A percentile compares a stretch with the other conserved stretches of the same genome.
Conservation (phyloP, 2,888 invertebrate genomes). For the Aphodius sticticus region DNA sequence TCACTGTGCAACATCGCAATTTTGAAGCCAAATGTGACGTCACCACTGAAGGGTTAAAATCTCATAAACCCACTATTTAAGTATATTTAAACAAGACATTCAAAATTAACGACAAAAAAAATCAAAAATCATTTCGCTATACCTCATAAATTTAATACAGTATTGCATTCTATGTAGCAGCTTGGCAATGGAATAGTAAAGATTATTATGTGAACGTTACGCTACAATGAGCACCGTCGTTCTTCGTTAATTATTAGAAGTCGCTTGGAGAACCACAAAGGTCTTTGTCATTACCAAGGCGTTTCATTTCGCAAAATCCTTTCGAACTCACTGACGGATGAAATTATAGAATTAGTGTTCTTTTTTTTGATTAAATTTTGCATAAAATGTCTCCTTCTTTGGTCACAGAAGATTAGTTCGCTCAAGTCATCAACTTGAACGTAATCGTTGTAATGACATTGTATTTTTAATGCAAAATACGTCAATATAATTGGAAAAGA, state of each 20-base stretch:
- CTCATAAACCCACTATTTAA: too few species aligned
- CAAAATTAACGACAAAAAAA: too few species aligned
- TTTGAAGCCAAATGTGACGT: too few species aligned
- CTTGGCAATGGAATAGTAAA: not conserved
- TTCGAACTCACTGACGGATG: not conserved
- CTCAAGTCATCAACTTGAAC: too few species aligned
- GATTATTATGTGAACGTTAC: not conserved
- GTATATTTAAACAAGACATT: too few species aligned
- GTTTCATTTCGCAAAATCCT: not conserved
- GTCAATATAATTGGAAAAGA: too few species aligned
- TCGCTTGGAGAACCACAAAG: not conserved
- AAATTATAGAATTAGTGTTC: not conserved
- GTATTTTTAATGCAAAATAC: too few species aligned
- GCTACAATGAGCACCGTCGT: not conserved
- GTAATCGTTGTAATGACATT: too few species aligned
- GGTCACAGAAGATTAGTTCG: too few species aligned
- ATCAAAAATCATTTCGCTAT: too few species aligned
- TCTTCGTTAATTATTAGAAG: not conserved
- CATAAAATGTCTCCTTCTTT: not conserved
- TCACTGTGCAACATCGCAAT: too few species aligned
- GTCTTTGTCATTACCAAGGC: constrained; percentile 4
- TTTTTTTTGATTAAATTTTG: not conserved
- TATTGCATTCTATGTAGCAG: not conserved
- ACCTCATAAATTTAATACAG: not conserved
- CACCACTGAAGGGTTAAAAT: too few species aligned